Conservation (phyloP, 1,140 invertebrate genomes). For the Dryas iulia region DNA sequence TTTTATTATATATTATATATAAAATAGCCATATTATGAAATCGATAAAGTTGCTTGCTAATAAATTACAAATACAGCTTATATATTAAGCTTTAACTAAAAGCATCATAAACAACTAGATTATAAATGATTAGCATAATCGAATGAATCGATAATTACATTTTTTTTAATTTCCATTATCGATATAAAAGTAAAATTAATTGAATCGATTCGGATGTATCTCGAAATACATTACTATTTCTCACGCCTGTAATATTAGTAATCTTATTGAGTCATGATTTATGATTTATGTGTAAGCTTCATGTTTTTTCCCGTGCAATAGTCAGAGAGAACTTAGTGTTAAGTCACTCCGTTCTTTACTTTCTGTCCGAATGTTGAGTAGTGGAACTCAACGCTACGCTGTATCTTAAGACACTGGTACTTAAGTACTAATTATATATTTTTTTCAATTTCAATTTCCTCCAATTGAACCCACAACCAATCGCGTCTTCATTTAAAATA, state of each 20-base stretch:
- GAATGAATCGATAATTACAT: background rate
- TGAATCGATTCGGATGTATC: slow-evolving; percentile 3
- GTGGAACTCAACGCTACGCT: no score
- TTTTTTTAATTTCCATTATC: background rate
- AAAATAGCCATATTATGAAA: background rate
- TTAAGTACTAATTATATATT: no score
- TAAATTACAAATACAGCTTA: background rate
- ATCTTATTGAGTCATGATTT: background rate
- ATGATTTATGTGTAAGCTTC: no score
- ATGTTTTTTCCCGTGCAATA: no score
- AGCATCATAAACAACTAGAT: background rate
- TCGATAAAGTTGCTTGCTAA: background rate
- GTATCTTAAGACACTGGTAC: no score
- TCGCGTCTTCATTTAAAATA: no score
- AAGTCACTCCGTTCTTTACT: no score
- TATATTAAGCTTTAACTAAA: background rate
- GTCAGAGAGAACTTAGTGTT: no score
- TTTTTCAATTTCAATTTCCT: no score
- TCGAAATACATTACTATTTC: background rate
- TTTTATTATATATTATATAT: background rate
- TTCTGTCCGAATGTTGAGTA: no score
- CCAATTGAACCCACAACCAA: no score
- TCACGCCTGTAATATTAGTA: background rate
- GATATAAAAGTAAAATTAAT: background rate
- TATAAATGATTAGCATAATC: background rate